Base-by-base conservation (phyloP, 1,140 invertebrate genomes). In the Trinorchestia longiramus region DNA sequence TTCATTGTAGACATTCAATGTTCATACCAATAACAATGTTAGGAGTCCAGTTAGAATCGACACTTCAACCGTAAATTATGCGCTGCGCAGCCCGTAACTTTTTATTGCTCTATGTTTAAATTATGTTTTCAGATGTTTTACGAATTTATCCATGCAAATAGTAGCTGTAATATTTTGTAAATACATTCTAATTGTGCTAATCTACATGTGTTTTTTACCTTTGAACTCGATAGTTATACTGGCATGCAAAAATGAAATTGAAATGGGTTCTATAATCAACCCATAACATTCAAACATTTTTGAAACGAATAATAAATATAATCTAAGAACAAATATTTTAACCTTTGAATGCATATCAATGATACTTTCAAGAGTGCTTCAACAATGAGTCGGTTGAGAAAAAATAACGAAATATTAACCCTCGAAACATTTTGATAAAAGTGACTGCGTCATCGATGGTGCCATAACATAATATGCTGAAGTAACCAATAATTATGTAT, bases 101-200 rank as follows among this genome's bases (percentile, higher is more conserved):
- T 94, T 47, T 47, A 94, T 94, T 43, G 44, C 92, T 94, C 43
- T 92, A 92, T 92, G 92, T 94, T 94, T 94, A 47, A 94, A 94
- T 47, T 94, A 94, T 94, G 92, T 94, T 94, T 92, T 94, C 92
- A 94, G 92, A 94, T 94, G 92, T 94, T 94, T 94, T 94, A 94
- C 92, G 92, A 94, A 94, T 94, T 45, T 94, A 94, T 94, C 92
- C 92, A 94, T 94, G 92, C 92, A 94, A 94, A 94, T 94, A 94
- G 92, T 94, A 94, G 92, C 92, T 47, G 92, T 94, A 94, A 94
- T 90, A 90, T 94, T 94, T 94, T 94, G 92, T 94, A 94, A 94
- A 94, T 94, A 94, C 92, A 94, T 94, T 94, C 44, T 94, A 94
- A 94, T 94, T 94, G 92, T 94, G 92, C 44, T 94, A 94, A 42